These are phyloP conservation scores for Cremastinae sp. DNA, from an alignment of 2,888 invertebrate genomes.

Conservation along the genomic window DNA sequence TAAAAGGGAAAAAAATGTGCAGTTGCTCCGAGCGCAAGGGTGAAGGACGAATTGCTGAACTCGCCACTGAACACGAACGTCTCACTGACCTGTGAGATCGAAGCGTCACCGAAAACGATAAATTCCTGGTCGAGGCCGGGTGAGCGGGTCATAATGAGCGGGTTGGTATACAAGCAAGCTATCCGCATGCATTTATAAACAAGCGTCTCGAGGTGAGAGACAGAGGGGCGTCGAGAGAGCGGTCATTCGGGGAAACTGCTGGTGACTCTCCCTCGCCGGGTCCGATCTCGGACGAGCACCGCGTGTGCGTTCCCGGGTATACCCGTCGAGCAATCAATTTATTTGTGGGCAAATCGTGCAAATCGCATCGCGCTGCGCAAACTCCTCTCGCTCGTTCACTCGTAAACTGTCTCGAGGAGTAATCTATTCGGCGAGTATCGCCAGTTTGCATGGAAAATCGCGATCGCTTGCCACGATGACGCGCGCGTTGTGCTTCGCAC, in stretches of 20 bases:
- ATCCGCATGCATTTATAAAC: constrained; percentile 15
- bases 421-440: constrained; percentile 57
- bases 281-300: not conserved
- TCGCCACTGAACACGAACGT: constrained; percentile 85
- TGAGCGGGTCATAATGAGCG: constrained; percentile 85
- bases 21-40: constrained; percentile 86
- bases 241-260: not conserved
- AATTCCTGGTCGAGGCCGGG: constrained; percentile 84
- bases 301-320: not conserved
- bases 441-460: constrained; percentile 47
- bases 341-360: constrained; percentile 52
- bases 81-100: constrained; percentile 85
- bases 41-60: constrained; percentile 85
- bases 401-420: constrained; percentile 60
- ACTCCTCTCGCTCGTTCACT: constrained; percentile 30
- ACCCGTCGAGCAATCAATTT: constrained; percentile 58
- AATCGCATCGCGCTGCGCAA: constrained; percentile 41
- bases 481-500: constrained; percentile 21
- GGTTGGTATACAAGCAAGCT: constrained; percentile 81
- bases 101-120: constrained; percentile 86
- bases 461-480: constrained; percentile 41
- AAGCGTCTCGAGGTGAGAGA: not conserved
- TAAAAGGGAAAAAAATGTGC: constrained; percentile 53
- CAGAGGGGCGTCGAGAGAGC: constrained; percentile 2
- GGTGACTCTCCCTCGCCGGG: no score